Evolutionary conservation across 1,140 invertebrate species (phyloP).

Genomic region (Drosophila azteca): DNA sequence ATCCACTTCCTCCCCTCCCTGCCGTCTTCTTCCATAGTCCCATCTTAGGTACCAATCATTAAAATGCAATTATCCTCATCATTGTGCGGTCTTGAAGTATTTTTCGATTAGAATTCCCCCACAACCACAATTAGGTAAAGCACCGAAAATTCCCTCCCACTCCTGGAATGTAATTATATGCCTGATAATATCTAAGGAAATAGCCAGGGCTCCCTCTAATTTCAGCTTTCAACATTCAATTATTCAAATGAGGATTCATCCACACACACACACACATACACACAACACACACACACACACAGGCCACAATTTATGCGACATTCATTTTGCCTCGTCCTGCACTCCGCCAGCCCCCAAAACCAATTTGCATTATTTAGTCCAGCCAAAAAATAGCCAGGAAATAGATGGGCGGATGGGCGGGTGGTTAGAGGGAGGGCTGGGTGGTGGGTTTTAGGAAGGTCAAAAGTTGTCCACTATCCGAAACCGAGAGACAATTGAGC

Average conservation of each 20-base stretch:
- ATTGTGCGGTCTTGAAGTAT: neutral
- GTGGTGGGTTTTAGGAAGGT: slow-evolving; percentile 1
- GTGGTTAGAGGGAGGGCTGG: neutral
- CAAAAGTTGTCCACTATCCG: slow-evolving; percentile 27
- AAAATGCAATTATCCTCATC: slow-evolving; percentile 14
- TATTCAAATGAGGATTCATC: slow-evolving; percentile 40
- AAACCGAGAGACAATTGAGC: slow-evolving; percentile 24
- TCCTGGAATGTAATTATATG: slow-evolving; percentile 36
- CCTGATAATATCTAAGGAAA: slow-evolving; percentile 18
- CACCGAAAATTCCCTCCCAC: slow-evolving; percentile 6
- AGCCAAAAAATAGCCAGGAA: slow-evolving; percentile 18
- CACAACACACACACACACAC: neutral
- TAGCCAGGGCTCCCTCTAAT: slow-evolving; percentile 27
- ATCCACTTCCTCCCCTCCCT: no score
- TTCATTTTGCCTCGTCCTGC: neutral
- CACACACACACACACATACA: neutral
- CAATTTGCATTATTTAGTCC: slow-evolving; percentile 52
- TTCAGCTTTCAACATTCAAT: slow-evolving; percentile 39
- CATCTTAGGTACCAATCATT: neutral
- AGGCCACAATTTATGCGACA: slow-evolving; percentile 35
- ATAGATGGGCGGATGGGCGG: no score
- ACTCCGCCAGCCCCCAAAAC: slow-evolving; percentile 4
- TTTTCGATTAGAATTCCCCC: slow-evolving; percentile 4
- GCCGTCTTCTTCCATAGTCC: no score
- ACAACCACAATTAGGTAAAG: neutral